These are phyloP conservation scores for Nothocercus nigrocapillus DNA, from an alignment of 2,113 vertebrate species.

Conservation along the genomic window DNA sequence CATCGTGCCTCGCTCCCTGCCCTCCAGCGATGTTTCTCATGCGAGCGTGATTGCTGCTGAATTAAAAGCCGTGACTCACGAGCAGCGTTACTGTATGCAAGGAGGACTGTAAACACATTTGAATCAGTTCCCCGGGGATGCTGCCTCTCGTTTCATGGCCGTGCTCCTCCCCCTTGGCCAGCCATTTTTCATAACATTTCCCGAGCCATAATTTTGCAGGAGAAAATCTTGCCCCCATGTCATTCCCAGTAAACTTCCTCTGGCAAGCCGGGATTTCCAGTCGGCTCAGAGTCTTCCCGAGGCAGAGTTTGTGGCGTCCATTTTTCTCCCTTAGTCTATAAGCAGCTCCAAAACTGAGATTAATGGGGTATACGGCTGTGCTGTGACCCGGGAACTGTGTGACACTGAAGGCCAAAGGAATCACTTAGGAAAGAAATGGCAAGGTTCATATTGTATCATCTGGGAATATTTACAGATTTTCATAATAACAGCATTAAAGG, in stretches of 20 bases:
- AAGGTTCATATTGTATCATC: background rate
- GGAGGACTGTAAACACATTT: background rate
- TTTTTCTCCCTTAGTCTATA: background rate
- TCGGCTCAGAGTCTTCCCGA: background rate
- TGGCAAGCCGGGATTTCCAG: background rate
- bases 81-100: background rate
- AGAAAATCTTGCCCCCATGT: background rate
- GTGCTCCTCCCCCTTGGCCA: background rate
- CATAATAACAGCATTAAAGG: background rate
- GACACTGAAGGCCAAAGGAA: background rate
- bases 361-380: background rate
- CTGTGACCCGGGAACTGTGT: background rate
- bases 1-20: background rate
- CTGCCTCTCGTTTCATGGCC: background rate
- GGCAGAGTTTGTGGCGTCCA: background rate
- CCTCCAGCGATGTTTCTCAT: background rate
- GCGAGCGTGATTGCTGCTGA: background rate
- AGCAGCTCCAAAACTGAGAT: background rate
- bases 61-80: background rate
- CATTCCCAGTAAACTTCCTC: background rate
- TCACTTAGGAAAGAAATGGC: background rate
- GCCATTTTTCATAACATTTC: background rate
- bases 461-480: background rate
- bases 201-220: background rate
- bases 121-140: background rate